These are phyloP conservation scores for Benthosema pterotum DNA, from an alignment of 2,797 vertebrate genomes.

Conservation along the genomic window DNA sequence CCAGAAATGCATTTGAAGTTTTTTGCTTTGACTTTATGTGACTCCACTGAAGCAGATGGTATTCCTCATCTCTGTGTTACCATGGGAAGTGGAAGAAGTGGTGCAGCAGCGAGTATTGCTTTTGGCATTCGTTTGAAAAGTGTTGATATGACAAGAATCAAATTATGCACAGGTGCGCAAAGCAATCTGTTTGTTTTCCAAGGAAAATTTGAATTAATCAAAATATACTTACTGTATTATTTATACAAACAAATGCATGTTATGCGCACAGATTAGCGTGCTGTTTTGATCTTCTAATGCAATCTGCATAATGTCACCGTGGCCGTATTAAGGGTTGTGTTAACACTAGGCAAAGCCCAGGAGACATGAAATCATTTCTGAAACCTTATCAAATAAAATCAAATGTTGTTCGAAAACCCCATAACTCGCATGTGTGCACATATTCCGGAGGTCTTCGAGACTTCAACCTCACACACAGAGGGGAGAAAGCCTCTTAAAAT, in stretches of 20 bases:
- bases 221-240: constrained; percentile 61
- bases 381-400: constrained; percentile 60
- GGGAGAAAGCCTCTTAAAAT: constrained; percentile 71
- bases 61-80: constrained; percentile 47
- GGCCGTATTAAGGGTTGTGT: constrained; percentile 47
- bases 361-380: constrained; percentile 38
- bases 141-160: constrained; percentile 59
- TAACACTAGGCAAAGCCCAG: constrained; percentile 46
- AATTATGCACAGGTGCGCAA: constrained; percentile 59
- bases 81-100: constrained; percentile 27
- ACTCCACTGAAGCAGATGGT: constrained; percentile 57
- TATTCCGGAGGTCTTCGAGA: constrained; percentile 42
- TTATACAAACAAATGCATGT: constrained; percentile 35
- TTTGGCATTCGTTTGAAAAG: constrained; percentile 37
- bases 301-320: constrained; percentile 59
- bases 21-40: constrained; percentile 28
- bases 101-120: constrained; percentile 17
- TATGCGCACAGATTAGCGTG: constrained; percentile 47
- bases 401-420: constrained; percentile 45
- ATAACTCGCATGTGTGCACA: constrained; percentile 38
- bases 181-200: constrained; percentile 59
- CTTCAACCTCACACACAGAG: constrained; percentile 31
- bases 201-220: constrained; percentile 39
- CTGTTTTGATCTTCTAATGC: constrained; percentile 53
- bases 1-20: constrained; percentile 52